Base-by-base conservation (phyloP, 2,888 invertebrate species). In the Philereme vetulata region DNA sequence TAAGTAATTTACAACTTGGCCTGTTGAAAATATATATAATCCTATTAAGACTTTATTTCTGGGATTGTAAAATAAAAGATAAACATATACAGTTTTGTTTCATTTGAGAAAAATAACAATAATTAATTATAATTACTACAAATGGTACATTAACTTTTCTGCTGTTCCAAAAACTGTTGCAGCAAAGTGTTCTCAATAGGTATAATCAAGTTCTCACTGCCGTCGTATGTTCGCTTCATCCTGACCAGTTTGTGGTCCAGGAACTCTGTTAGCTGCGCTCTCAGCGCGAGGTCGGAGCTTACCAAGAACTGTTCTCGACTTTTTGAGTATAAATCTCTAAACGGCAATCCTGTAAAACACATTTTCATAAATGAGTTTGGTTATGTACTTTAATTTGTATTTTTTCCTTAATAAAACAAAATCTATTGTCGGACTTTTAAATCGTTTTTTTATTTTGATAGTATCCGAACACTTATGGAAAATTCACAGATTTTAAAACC, bases 261-360 rank as follows among this genome's bases (percentile, higher is more conserved):
- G 86, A 99, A 99, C 88, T 99, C 99, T 0, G 97, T 98, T 3
- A 99, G 93, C 77, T 98, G 98, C 4, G 98, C 96, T 68, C 98
- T 94, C 60, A 99, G 86, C 0, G 98, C 98, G 56, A 97, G 93
- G 85, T 99, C 98, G 0, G 97, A 97, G 82, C 97, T 98, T 0
- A 98, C 98, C 42, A 98, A 92, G 85, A 99, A 98, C 21, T 95
- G 94, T 85, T 98, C 98, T 44, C 98, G 94, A 73, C 97, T 96
- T 68, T 95, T 93, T 66, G 95, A 94, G 84, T 98, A 98, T 36
- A 98, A 85, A 71, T 98, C 97, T 81, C 96, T 96, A 82, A 99
- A 98, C 0, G 97, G 93, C 86, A 99, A 94, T 33, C 98, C 98
- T 96, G 82, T 55, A 76, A 74, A 45, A 21, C 6, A 44, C 9